Conservation (phyloP, 2,888 invertebrate genomes). For the Scaptomyza cyrtandrae region DNA sequence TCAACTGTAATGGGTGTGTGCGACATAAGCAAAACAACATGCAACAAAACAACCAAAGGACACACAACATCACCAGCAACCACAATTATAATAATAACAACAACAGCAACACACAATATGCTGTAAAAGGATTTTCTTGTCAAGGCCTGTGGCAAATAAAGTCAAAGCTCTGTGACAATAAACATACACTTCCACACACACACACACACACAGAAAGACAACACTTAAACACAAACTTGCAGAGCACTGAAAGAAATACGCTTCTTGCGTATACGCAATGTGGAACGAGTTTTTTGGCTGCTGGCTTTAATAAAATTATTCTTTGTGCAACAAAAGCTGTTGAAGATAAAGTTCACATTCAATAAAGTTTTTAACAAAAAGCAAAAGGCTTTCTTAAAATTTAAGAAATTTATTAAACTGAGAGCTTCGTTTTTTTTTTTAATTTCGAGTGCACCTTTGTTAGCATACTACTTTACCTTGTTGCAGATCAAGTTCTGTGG, state of each 20-base stretch:
- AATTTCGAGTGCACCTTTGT: not conserved
- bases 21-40: conserved; percentile 16
- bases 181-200: conserved; percentile 21
- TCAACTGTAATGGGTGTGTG: conserved; percentile 35
- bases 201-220: conserved; percentile 25
- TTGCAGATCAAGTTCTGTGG: not conserved
- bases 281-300: conserved; percentile 32
- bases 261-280: conserved; percentile 61
- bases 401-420: not conserved
- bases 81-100: conserved; percentile 31
- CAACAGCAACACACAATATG: conserved; percentile 60
- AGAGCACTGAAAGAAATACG: conserved; percentile 30
- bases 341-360: conserved; percentile 23
- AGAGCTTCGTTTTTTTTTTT: not conserved
- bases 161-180: conserved; percentile 51
- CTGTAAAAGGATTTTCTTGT: conserved; percentile 78
- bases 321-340: conserved; percentile 41
- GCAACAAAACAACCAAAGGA: conserved; percentile 32
- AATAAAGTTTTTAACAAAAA: conserved; percentile 34
- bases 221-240: conserved; percentile 9
- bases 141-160: conserved; percentile 57
- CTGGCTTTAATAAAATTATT: conserved; percentile 69
- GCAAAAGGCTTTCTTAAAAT: not conserved
- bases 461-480: too few relatives aligned
- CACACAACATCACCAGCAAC: conserved; percentile 29